Conservation (phyloP, 2,113 vertebrate genomes). For the Boleophthalmus pectinirostris region DNA sequence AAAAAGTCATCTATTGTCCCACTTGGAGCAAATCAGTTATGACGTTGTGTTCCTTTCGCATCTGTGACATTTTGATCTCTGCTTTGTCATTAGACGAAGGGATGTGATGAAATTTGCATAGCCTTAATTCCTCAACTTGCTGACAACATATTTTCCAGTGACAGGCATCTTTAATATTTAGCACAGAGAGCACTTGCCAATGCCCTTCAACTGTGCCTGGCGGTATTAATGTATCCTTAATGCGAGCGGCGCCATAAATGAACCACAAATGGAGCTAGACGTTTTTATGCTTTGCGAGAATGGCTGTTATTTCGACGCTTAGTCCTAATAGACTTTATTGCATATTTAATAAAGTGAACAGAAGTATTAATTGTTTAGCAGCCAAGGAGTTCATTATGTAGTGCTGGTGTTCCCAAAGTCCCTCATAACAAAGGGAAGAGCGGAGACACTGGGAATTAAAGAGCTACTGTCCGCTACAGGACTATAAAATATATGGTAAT, state of each 20-base stretch:
- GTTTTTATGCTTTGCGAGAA: constrained; percentile 71
- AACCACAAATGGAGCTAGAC: constrained; percentile 75
- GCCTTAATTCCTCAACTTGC: constrained; percentile 71
- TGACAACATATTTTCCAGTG: constrained; percentile 77
- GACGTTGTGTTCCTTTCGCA: constrained; percentile 62
- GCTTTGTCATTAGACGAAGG: constrained; percentile 70
- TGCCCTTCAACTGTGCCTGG: constrained; percentile 79
- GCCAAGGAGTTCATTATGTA: constrained; percentile 69
- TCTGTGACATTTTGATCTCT: constrained; percentile 73
- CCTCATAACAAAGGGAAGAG: constrained; percentile 1
- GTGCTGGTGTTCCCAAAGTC: constrained; percentile 46
- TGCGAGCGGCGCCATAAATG: constrained; percentile 74
- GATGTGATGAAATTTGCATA: constrained; percentile 76
- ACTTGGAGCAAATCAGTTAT: constrained; percentile 71
- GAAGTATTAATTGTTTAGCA: constrained; percentile 78
- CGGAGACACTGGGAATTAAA: neutral
- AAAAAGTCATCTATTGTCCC: constrained; percentile 72
- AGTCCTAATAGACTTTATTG: constrained; percentile 67
- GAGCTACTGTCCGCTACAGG: neutral
- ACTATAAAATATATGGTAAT: neutral
- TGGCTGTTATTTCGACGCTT: constrained; percentile 74
- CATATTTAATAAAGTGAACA: constrained; percentile 75
- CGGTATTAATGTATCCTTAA: constrained; percentile 79
- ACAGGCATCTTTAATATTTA: constrained; percentile 82
- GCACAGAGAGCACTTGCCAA: constrained; percentile 73